A percentile compares a stretch with the other conserved stretches of the same genome.
Evolutionary conservation across 1,140 invertebrate genomes (phyloP).

Genomic region (Nixonia krombeini): DNA sequence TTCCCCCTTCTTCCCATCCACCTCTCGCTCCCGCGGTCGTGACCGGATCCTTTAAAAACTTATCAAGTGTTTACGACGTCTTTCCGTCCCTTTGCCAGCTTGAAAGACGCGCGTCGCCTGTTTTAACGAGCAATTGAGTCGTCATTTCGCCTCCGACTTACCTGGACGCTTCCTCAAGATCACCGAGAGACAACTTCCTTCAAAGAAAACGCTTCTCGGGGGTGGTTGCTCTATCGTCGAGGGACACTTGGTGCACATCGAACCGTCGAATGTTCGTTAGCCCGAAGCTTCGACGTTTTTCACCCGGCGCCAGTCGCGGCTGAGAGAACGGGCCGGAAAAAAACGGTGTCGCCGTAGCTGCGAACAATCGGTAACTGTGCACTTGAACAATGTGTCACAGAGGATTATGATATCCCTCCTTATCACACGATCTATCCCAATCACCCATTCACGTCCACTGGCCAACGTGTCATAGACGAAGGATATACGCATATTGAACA

Average conservation of each 20-base stretch:
- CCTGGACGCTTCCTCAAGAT: not conserved
- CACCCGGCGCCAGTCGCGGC: too few species aligned
- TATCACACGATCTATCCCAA: conserved; percentile 38
- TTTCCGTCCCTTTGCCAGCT: not conserved
- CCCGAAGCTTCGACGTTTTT: too few species aligned
- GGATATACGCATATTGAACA: conserved; percentile 42
- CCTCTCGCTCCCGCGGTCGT: not conserved
- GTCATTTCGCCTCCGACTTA: conserved; percentile 2
- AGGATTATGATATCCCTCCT: conserved; percentile 33
- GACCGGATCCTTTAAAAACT: conserved; percentile 5
- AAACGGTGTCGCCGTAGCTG: conserved; percentile 6
- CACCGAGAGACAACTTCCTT: not conserved
- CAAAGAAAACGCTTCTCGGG: not conserved
- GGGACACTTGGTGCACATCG: not conserved
- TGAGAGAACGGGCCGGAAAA: too few species aligned
- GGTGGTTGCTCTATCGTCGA: not conserved
- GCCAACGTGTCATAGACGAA: conserved; percentile 37
- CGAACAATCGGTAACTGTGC: conserved; percentile 28
- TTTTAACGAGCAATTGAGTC: not conserved
- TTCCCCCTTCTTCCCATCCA: conserved; percentile 1
- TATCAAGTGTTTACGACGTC: not conserved
- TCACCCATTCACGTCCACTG: conserved; percentile 29
- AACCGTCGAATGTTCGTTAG: not conserved
- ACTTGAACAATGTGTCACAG: conserved; percentile 37
- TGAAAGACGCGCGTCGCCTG: not conserved